Evolutionary conservation across 2,797 vertebrate species (phyloP), one percentile per base, ranked within the genome.

Genomic region (Dallia pectoralis): DNA sequence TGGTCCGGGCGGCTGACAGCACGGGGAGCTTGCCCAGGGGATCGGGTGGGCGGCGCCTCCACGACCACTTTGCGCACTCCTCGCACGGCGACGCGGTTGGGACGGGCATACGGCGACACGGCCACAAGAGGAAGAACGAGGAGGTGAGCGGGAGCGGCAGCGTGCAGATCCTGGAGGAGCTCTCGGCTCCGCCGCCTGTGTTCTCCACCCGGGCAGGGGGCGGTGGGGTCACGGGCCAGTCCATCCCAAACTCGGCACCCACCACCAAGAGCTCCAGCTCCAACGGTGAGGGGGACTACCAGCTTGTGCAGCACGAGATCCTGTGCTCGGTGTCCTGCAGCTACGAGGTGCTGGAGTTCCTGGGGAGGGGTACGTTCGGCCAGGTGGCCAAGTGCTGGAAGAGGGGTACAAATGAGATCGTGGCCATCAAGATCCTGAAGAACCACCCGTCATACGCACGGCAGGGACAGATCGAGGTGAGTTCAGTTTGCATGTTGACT

Each of bases 301-400:
- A 99, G 89, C 93, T 99, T 11, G 97, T 99, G 62, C 97, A 99
- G 86, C 97, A 99, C 72, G 97, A 99, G 90, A 96, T 99, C 87
- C 95, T 99, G 75, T 98, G 97, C 91, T 99, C 97, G 14, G 96
- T 97, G 90, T 96, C 97, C 90, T 97, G 96, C 86, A 98, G 96
- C 0, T 98, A 99, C 0, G 97, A 99, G 86, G 97, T 99, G 67
- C 85, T 99, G 74, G 97, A 99, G 89, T 99, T 99, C 86, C 88
- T 99, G 30, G 97, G 97, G 67, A 93, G 97, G 22, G 97, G 97
- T 69, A 99, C 97, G 0, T 99, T 99, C 0, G 97, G 97, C 78
- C 97, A 99, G 84, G 97, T 99, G 83, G 97, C 98, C 70, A 99
- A 99, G 89, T 98, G 97, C 91, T 99, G 97, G 97, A 99, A 99